Conservation (phyloP, 1,140 invertebrate genomes). For the Apis dorsata region DNA sequence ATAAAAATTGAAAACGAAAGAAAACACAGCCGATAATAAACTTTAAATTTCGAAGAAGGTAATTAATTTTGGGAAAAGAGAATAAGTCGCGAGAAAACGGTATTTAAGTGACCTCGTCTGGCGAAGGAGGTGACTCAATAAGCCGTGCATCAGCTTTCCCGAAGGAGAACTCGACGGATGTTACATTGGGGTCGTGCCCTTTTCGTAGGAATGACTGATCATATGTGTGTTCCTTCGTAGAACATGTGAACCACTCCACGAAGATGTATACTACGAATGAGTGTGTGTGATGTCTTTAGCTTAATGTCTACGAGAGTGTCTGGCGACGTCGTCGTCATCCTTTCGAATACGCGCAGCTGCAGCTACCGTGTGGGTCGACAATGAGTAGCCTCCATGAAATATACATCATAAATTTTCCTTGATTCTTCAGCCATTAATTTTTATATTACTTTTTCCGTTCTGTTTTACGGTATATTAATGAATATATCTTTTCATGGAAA, state of each 20-base stretch:
- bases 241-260: slow-evolving; percentile 29
- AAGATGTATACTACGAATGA: neutral
- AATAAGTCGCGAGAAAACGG: slow-evolving; percentile 27
- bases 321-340: slow-evolving; percentile 38
- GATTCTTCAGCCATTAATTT: slow-evolving; percentile 2
- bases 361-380: slow-evolving; percentile 11
- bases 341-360: slow-evolving; percentile 40
- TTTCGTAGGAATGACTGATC: slow-evolving; percentile 39
- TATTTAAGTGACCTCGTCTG: slow-evolving; percentile 32
- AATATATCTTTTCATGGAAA: neutral
- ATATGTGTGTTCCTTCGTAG: neutral
- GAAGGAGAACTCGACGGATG: slow-evolving; percentile 26
- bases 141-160: slow-evolving; percentile 29
- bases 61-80: slow-evolving; percentile 5
- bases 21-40: too few species aligned
- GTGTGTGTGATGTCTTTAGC: neutral
- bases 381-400: slow-evolving; percentile 1
- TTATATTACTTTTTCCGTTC: neutral
- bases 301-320: slow-evolving; percentile 51
- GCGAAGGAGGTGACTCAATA: slow-evolving; percentile 14
- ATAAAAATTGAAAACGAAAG: too few species aligned
- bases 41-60: neutral
- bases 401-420: slow-evolving; percentile 42
- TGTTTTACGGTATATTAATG: neutral
- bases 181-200: slow-evolving; percentile 39